Conservation (phyloP, 2,888 invertebrate genomes). For the Cryptops parisi region DNA sequence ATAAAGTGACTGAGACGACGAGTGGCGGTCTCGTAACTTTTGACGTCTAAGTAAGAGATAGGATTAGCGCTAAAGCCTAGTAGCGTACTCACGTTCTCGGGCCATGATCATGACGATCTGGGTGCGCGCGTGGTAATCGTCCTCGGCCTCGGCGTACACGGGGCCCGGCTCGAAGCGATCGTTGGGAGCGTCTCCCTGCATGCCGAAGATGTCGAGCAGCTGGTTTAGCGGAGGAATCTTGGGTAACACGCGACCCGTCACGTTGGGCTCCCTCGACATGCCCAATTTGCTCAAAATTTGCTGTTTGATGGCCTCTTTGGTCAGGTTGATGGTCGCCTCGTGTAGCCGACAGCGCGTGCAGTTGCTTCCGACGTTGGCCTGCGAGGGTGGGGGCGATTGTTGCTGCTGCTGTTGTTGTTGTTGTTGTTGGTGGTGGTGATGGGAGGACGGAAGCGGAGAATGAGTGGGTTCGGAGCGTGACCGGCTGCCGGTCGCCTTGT, state of each 20-base stretch:
- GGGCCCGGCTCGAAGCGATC: constrained; percentile 32
- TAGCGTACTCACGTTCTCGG: constrained; percentile 37
- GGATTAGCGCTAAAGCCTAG: too few relatives aligned
- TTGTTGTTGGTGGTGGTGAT: too few relatives aligned
- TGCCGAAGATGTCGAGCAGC: constrained; percentile 35
- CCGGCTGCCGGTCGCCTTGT: too few relatives aligned
- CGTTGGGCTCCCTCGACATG: constrained; percentile 45
- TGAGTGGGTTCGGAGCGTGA: too few relatives aligned
- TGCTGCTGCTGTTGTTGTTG: too few relatives aligned
- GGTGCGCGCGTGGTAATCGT: constrained; percentile 51
- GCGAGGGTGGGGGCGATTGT: background rate
- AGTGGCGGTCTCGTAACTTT: too few relatives aligned
- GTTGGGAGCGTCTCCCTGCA: constrained; percentile 35
- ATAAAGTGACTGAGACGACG: too few relatives aligned
- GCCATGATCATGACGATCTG: constrained; percentile 54
- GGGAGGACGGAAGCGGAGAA: too few relatives aligned
- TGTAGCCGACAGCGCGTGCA: constrained; percentile 41
- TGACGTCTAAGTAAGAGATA: too few relatives aligned
- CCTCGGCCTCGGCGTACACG: constrained; percentile 42
- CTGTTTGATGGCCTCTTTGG: constrained; percentile 43
- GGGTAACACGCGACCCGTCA: constrained; percentile 43
- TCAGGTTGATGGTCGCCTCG: constrained; percentile 42
- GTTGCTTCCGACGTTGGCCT: constrained; percentile 7
- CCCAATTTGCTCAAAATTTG: constrained; percentile 45
- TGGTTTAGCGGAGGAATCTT: constrained; percentile 38